These are phyloP conservation scores for Otolemur crassicaudatus DNA, from an alignment of 2,797 vertebrate species.

Conservation along the genomic window DNA sequence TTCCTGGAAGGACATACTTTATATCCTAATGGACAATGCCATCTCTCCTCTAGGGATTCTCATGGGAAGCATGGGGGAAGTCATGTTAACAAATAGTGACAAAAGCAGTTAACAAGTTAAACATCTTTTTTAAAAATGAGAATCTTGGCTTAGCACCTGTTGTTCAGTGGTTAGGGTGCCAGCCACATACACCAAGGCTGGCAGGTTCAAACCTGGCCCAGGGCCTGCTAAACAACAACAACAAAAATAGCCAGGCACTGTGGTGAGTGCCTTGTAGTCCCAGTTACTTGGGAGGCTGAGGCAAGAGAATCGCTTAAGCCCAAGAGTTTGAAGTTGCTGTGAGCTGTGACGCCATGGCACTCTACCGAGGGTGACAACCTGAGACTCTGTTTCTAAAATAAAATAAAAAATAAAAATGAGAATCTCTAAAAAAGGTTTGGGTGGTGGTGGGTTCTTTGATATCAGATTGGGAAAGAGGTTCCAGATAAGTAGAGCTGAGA, in stretches of 20 bases:
- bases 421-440: background rate
- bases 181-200: no score
- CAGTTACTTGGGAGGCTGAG: no score
- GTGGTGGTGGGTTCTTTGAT: background rate
- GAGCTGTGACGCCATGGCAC: no score
- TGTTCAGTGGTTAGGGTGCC: no score
- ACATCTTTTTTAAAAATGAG: background rate
- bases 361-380: no score
- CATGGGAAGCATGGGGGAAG: background rate
- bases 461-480: background rate
- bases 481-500: background rate
- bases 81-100: background rate
- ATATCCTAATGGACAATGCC: background rate
- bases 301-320: no score
- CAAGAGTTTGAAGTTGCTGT: no score
- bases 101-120: background rate
- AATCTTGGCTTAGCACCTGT: background rate
- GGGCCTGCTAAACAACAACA: no score
- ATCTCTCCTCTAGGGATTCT: background rate
- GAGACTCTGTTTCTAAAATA: no score
- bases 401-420: background rate
- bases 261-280: no score
- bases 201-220: no score
- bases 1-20: background rate
- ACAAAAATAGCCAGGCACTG: no score